A percentile compares a stretch with the other conserved stretches of the same genome.
Evolutionary conservation across 2,113 vertebrate genomes (phyloP).

Genomic region (Corythaixoides concolor): DNA sequence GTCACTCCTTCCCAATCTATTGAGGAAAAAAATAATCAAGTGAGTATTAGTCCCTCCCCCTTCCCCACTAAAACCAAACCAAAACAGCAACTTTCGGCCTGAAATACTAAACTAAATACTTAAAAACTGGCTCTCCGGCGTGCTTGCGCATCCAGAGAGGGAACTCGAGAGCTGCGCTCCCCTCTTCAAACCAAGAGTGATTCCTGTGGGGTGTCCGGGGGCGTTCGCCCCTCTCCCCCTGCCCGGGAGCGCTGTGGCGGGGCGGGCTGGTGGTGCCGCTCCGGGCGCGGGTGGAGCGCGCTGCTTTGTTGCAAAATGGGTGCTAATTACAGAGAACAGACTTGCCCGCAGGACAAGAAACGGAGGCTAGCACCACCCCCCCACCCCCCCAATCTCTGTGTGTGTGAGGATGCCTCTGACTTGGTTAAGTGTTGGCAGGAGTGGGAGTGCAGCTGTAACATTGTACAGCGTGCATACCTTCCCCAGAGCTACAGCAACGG

Average conservation of each 20-base stretch:
- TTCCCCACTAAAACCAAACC: background rate
- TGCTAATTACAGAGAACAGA: background rate
- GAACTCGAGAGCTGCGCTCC: background rate
- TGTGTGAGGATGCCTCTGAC: background rate
- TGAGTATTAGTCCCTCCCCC: background rate
- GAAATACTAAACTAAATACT: too few relatives aligned
- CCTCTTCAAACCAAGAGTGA: fast-evolving
- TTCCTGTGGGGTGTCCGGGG: background rate
- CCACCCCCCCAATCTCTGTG: background rate
- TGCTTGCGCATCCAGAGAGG: background rate
- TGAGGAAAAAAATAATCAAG: background rate
- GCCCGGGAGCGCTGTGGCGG: background rate
- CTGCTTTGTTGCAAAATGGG: background rate
- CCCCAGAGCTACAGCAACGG: background rate
- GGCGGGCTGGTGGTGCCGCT: background rate
- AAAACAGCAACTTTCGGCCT: background rate
- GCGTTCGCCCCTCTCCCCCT: too few relatives aligned
- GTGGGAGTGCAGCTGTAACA: background rate
- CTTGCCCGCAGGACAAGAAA: background rate
- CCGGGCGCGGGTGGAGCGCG: too few relatives aligned
- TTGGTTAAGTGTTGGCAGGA: background rate
- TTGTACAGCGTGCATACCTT: background rate
- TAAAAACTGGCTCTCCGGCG: background rate
- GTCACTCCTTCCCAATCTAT: background rate
- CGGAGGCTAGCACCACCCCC: background rate